Evolutionary conservation across 2,113 vertebrate genomes (phyloP).

Genomic region (Mungos mungo): DNA sequence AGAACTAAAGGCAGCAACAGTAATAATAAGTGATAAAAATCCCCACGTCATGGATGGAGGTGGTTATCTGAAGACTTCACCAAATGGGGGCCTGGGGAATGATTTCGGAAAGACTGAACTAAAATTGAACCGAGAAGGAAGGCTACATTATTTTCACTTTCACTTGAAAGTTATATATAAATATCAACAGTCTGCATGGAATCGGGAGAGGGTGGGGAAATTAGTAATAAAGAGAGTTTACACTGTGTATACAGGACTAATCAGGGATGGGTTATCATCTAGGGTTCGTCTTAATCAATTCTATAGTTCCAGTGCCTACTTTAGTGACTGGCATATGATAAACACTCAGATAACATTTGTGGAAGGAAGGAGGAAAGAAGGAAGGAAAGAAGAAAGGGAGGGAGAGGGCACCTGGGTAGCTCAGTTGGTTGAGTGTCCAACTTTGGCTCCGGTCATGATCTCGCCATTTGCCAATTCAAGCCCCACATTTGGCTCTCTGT

Average conservation of each 20-base stretch:
- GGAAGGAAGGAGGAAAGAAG: neutral
- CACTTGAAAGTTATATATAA: neutral
- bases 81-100: neutral
- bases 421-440: no score
- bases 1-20: neutral
- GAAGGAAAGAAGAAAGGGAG: neutral
- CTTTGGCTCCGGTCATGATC: no score
- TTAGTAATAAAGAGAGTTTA: neutral
- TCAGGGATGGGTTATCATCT: neutral
- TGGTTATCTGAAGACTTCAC: neutral
- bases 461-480: no score
- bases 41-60: neutral
- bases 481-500: no score
- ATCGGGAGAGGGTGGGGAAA: neutral
- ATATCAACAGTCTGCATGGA: neutral
- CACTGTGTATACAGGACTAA: neutral
- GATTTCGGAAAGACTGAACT: slow-evolving; percentile 12
- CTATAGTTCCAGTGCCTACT: neutral
- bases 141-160: neutral
- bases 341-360: neutral
- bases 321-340: neutral
- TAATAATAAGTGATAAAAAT: neutral
- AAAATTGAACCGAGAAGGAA: slow-evolving; percentile 15
- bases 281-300: neutral
- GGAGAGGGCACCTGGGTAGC: neutral